Evolutionary conservation across 2,113 vertebrate species (phyloP), one percentile per base, ranked within the genome.

Genomic region (Ptilonorhynchus violaceus): DNA sequence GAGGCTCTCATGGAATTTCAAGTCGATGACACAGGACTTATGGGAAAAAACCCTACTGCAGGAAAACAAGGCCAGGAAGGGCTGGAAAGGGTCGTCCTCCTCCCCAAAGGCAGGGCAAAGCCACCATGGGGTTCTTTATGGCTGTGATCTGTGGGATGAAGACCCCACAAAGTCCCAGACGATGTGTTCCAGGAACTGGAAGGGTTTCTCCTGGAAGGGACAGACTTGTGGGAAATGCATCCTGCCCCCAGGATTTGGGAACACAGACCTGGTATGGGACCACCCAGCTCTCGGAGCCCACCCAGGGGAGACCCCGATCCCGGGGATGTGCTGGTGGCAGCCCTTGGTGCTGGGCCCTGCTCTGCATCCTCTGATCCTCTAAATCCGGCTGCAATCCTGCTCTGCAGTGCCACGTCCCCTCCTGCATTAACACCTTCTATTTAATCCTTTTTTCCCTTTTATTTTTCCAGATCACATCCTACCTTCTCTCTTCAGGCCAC

Each of bases 201-300:
- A 62, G 37, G 19, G 41, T 55, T 72, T 52, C n/a, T n/a, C 60
- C 60, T 15, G 70, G 41, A 56, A 49, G 58, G 46, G 33, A 27
- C 46, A 22, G 44, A 39, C n/a, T n/a, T 0, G 1, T 50, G 68
- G 11, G 53, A 72, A 49, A 11, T 25, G n/a, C 69, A 1, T 9
- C 9, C 41, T 47, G 4, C 31, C 42, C 33, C 7, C 1, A 3
- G 58, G 63, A 37, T 21, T 23, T 1, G 14, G 70, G 47, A 75
- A 33, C 35, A 2, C 33, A 31, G 88, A 67, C 47, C 81, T 37
- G 46, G n/a, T 41, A 6, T 0, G 6, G 52, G 46, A 69, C 59
- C 92, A 59, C 47, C 63, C 63, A 25, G 14, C 25, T 9, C 37
- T 3, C 0, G 1, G 5, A 42, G 60, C 6, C 56, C 72, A 21